phyloP scores from a whole-genome alignment of 2,888 invertebrate genomes.

The Halocaridina rubra region DNA sequence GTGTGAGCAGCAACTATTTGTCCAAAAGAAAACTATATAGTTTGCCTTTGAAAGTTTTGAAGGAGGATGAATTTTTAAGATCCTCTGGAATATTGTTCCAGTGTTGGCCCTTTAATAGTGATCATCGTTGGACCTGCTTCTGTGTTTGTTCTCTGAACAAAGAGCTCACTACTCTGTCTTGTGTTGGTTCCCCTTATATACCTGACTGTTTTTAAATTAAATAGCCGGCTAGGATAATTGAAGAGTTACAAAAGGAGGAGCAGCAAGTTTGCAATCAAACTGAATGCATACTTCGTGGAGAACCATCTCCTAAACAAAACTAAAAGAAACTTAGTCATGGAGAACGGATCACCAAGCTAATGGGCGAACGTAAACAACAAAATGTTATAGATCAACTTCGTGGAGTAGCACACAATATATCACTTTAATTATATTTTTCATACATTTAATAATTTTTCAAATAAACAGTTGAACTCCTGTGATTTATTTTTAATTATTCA shows the following conservation, averaged over 20 bases:
- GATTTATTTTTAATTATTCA: not conserved
- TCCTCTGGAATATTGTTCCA: too few relatives aligned
- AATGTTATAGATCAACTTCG: not conserved
- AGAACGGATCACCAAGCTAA: not conserved
- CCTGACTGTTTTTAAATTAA: too few relatives aligned
- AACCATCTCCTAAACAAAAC: not conserved
- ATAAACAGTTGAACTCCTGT: not conserved
- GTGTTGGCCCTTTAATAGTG: too few relatives aligned
- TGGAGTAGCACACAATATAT: not conserved
- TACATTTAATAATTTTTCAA: not conserved
- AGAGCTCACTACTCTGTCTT: too few relatives aligned
- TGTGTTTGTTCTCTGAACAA: too few relatives aligned
- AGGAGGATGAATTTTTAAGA: too few relatives aligned
- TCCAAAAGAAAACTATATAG: too few relatives aligned
- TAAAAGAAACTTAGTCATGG: not conserved
- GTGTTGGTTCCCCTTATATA: too few relatives aligned
- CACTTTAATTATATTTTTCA: not conserved
- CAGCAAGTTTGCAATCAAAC: not conserved
- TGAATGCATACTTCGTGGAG: not conserved
- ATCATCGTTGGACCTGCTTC: too few relatives aligned
- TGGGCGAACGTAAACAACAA: not conserved
- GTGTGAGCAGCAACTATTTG: too few relatives aligned
- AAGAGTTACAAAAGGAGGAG: not conserved
- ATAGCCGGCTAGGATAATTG: too few relatives aligned
- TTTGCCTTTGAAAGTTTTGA: too few relatives aligned